Base-by-base conservation (phyloP, 1,140 invertebrate species). In the Ostrea edulis region DNA sequence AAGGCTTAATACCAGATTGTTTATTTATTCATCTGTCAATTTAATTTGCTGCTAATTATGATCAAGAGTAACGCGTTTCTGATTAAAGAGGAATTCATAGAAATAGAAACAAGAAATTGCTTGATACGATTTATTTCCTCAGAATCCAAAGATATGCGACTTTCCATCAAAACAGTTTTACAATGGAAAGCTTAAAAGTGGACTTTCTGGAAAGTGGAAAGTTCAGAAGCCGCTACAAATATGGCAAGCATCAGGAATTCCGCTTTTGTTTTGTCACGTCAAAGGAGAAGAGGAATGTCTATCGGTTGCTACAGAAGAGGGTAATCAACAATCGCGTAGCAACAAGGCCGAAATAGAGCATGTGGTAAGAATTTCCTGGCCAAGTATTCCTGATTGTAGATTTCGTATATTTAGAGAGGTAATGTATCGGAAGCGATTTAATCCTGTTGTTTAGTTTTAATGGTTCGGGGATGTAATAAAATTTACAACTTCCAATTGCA, bases 81-180 rank as follows among this genome's bases (percentile, higher is more conserved):
- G 14, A 1, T 65, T 81, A 29, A 22, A 81, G 17, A 14, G 29
- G 20, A 22, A 35, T 81, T 81, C 14, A 14, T 3, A 81, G 14
- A 2, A 11, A 22, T 0, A 81, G 14, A 22, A n/a, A 3, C 9
- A 83, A 7, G 14, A 52, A 0, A 52, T 14, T 51, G 35, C 11
- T 52, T 12, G n/a, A 22, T 0, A 54, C 0, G 29, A 14, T 58
- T 22, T 35, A 11, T 9, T 84, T 58, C 90, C 89, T 17, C 82
- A 94, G 93, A 84, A 94, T 89, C 91, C 91, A 77, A 51, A 86
- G 7, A 91, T 94, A 53, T 93, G 92, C 84, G 85, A 89, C 58
- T 93, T 94, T 83, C 93, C 93, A 12, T 94, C 93, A 0, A 68
- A 82, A 14, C 82, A 91, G 58, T 94, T 94, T 89, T 94, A 94